Base-by-base conservation (phyloP, 1,140 invertebrate genomes). In the Reticulitermes speratus region DNA sequence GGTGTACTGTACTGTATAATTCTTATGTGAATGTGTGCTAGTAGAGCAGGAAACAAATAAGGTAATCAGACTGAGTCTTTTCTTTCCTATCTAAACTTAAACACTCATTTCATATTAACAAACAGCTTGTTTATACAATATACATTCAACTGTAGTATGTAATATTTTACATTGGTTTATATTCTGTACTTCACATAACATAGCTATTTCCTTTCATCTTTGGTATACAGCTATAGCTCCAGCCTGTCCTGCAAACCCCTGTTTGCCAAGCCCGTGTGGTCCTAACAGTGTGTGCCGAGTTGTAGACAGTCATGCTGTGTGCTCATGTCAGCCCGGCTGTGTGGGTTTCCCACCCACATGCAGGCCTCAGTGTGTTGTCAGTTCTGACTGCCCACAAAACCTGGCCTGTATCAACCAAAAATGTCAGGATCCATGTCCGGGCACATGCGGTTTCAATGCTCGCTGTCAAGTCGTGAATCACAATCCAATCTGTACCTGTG, bases 401-500 rank as follows among this genome's bases (percentile, higher is more conserved):
- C 89, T 89, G 55, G 90, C 90, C 25, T 91, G 90, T 87, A 87
- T 89, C 48, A 87, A 88, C 59, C 88, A 90, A 45, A 89, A 88
- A 84, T 91, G 91, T 87, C 87, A 89, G 59, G 88, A 91, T 87
- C 90, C 90, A 38, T 91, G 91, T 88, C 82, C 88, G 2, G 88
- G 89, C 45, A 88, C 89, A 44, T 92, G 91, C 88, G 92, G 91
- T 23, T 38, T 86, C 14, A 89, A 91, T 87, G 90, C 91, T 3
- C 92, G 93, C 87, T 96, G 96, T 89, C 92, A 93, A 65, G 95
- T 96, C 87, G 92, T 95, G 88, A 95, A 94, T 89, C 96, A 96
- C 90, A 94, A 94, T 89, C 94, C 96, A 82, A 92, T 95, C 88
- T 97, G 96, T 90, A 93, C 92, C 86, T 97, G 96, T 90, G 91